Evolutionary conservation across 2,888 invertebrate genomes (phyloP), one percentile per base, ranked within the genome.

Genomic region (Aleiodes leptofemur): DNA sequence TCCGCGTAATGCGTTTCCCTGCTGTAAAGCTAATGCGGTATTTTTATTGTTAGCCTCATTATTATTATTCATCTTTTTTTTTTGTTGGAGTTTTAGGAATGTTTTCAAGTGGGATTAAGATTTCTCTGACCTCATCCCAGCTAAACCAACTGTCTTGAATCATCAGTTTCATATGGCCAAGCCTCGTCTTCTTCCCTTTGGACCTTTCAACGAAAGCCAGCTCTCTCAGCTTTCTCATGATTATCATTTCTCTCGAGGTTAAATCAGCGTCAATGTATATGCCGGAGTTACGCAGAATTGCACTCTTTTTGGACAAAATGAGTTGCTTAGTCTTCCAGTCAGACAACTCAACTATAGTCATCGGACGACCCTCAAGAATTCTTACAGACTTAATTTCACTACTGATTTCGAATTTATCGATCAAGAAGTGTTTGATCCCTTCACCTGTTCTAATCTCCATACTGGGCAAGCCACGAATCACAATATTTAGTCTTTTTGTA

Each of bases 1-100:
- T 38, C 7, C 64, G 38, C 64, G 34, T 38, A 55, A 6, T 7
- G n/a, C 55, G 55, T 55, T 55, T 55, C 14, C 55, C 55, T n/a
- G 14, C 14, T n/a, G 11, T 13, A 11, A 13, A 55, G 55, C 1
- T 0, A 14, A 2, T 7, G 55, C 6, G 61, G 1, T 38, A 48
- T 51, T 69, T 53, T 61, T 69, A 38, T 23, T 23, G 23, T 1
- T 1, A 23, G 23, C 23, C 23, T 23, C 23, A 23, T 23, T 2
- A 23, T 23, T 23, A 23, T 23, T 23, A 23, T 1, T 23, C n/a
- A n/a, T n/a, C n/a, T n/a, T n/a, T 23, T 23, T 23, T 23, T 23
- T 23, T 23, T 2, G 1, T 23, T 23, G 23, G 23, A 23, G 23
- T 23, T 23, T 23, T 23, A 1, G 23, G 23, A 23, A 23, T 23